Evolutionary conservation across 2,888 invertebrate genomes (phyloP).

Genomic region (Stenurella melanura): DNA sequence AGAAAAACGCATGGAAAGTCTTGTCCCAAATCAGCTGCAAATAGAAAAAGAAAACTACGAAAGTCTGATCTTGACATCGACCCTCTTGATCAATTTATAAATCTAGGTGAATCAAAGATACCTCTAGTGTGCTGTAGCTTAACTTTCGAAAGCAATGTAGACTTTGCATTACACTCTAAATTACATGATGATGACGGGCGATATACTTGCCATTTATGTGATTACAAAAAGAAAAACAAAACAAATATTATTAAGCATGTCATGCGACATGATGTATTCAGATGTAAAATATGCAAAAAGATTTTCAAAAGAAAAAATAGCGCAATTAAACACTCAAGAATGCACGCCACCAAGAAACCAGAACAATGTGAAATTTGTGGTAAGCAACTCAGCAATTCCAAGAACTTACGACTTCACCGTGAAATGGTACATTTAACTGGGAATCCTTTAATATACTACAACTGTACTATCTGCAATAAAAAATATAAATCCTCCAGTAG

Average conservation of each 20-base stretch:
- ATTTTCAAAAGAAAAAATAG: slow-evolving; percentile 57
- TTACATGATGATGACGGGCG: slow-evolving; percentile 57
- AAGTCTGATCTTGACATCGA: background rate
- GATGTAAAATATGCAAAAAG: slow-evolving; percentile 68
- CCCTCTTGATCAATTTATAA: slow-evolving; percentile 42
- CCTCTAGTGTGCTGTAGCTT: slow-evolving; percentile 76
- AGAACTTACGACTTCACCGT: slow-evolving; percentile 47
- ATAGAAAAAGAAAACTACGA: background rate
- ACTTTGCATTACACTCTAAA: slow-evolving; percentile 61
- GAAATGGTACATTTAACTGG: slow-evolving; percentile 67
- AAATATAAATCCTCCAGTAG: slow-evolving; percentile 67
- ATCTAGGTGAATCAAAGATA: slow-evolving; percentile 45
- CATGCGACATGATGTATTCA: slow-evolving; percentile 68
- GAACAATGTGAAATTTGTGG: slow-evolving; percentile 68
- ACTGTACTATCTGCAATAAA: slow-evolving; percentile 74
- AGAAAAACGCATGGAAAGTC: background rate
- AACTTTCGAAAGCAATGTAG: slow-evolving; percentile 68
- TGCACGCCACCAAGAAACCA: slow-evolving; percentile 57
- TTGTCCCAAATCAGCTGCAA: background rate
- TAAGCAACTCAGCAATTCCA: slow-evolving; percentile 61
- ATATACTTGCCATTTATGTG: slow-evolving; percentile 65
- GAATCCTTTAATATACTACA: slow-evolving; percentile 64
- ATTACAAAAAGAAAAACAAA: slow-evolving; percentile 53
- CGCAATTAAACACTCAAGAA: slow-evolving; percentile 46
- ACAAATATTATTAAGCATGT: slow-evolving; percentile 68